A percentile compares a stretch with the other conserved stretches of the same genome.
phyloP scores from a whole-genome alignment of 2,888 invertebrate genomes.

The Cephus runcator region DNA sequence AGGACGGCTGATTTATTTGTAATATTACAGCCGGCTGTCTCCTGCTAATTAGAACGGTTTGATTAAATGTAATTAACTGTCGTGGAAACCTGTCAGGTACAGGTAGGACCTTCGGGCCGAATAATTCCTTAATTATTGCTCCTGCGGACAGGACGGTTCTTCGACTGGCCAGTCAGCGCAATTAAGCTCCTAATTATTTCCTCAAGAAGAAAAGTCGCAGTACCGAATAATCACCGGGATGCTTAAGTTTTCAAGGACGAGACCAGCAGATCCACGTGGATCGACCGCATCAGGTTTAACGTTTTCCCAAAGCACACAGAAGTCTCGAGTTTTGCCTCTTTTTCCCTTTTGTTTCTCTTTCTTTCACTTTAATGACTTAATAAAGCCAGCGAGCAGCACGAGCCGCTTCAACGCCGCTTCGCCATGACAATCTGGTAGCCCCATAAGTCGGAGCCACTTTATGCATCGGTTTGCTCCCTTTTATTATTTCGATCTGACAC shows the following conservation, averaged over 20 bases:
- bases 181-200: constrained; percentile 50
- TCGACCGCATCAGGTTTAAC: too few species aligned
- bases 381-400: constrained; percentile 32
- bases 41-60: constrained; percentile 56
- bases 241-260: too few species aligned
- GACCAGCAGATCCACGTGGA: too few species aligned
- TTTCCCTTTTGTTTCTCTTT: constrained; percentile 7
- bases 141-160: constrained; percentile 25
- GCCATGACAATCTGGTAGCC: not conserved
- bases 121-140: constrained; percentile 58
- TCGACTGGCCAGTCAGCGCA: constrained; percentile 28
- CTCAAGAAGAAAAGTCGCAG: constrained; percentile 28
- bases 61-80: constrained; percentile 57
- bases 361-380: constrained; percentile 43
- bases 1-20: too few species aligned
- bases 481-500: constrained; percentile 41
- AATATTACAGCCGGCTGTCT: too few species aligned
- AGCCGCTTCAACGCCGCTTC: not conserved
- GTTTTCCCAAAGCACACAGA: too few species aligned
- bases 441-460: constrained; percentile 44
- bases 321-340: too few species aligned
- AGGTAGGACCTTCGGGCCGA: constrained; percentile 52
- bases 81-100: constrained; percentile 32
- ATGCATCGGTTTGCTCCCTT: constrained; percentile 35
- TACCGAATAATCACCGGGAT: not conserved